Base-by-base conservation (phyloP, 1,140 invertebrate species). In the Drepana arcuata region DNA sequence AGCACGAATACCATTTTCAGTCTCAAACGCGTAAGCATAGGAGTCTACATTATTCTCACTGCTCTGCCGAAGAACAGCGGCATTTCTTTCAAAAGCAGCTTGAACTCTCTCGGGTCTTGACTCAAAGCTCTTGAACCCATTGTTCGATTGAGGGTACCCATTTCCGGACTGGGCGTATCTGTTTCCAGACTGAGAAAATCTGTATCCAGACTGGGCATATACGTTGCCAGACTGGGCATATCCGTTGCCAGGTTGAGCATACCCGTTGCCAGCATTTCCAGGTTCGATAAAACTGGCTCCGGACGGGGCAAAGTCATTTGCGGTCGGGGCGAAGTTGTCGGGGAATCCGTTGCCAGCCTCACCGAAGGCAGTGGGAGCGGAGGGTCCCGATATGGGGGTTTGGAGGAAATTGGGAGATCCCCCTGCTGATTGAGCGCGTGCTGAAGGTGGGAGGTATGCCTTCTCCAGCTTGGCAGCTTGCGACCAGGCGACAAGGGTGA, bases 391-490 rank as follows among this genome's bases (percentile, higher is more conserved):
- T 12, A 49, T 35, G 2, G 79, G 80, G 21, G 75, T 53, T 37
- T 70, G 61, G 1, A 83, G 47, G 34, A 78, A 62, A 24, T 29
- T 48, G n/a, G 69, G 73, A 9, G 62, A 64, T 1, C 86, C 86
- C 7, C 81, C 85, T 3, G 85, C 83, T 9, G 67, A 59, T 28
- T 75, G 73, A 6, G 86, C 87, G 25, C 79, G 30, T 4, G 18
- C 65, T 16, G 81, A 61, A 1, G 88, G 88, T 7, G 88, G 88
- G 5, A 90, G 81, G 51, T 90, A 90, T 2, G 79, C 85, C 39
- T 82, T 87, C 41, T 89, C 87, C 28, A 90, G 53, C 44, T 87
- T 71, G 7, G 60, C 77, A 11, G 44, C 66, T 15, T 49, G 49
- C 16, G 58, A 42, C 26, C 48, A 54, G 12, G 63, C 55, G 13